Percentiles rank a stretch among this genome's conserved stretches.
phyloP scores from a whole-genome alignment of 1,140 invertebrate species.

The Halesus radiatus region DNA sequence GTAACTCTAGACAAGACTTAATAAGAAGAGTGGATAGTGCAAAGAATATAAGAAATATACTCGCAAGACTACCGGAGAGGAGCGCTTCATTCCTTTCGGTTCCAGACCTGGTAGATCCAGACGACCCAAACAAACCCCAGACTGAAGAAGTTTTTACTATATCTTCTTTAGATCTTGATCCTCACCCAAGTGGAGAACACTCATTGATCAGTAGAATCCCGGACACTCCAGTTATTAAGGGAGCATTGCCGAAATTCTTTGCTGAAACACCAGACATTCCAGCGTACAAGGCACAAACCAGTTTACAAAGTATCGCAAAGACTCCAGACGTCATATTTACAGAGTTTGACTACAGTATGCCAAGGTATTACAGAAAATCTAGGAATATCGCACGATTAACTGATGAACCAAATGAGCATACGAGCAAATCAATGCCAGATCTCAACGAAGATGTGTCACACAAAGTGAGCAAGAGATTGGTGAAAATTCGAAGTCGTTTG shows the following conservation, averaged over 20 bases:
- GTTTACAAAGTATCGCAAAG: conserved; percentile 65
- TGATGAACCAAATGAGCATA: conserved; percentile 61
- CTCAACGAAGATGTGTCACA: conserved; percentile 62
- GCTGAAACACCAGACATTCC: conserved; percentile 64
- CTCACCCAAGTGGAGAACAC: conserved; percentile 58
- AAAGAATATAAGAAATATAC: conserved; percentile 65
- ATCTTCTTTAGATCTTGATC: conserved; percentile 38
- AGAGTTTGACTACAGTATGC: conserved; percentile 68
- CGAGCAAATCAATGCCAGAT: conserved; percentile 70
- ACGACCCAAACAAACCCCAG: conserved; percentile 37
- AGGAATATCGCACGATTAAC: conserved; percentile 51
- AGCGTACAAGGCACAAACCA: conserved; percentile 66
- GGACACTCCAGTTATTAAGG: conserved; percentile 68
- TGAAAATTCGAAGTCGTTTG: conserved; percentile 64
- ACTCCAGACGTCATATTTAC: conserved; percentile 63
- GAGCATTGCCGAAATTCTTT: conserved; percentile 67
- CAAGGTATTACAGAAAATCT: conserved; percentile 64
- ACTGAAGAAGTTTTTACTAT: conserved; percentile 19
- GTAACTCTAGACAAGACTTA: conserved; percentile 61
- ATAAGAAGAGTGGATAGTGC: conserved; percentile 66
- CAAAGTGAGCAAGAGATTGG: conserved; percentile 65
- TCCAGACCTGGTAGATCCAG: conserved; percentile 61
- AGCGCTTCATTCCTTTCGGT: conserved; percentile 69
- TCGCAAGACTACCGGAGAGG: conserved; percentile 66
- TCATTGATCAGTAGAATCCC: conserved; percentile 64